Evolutionary conservation across 2,888 invertebrate species (phyloP).

Genomic region (Nemotelus pantherinus): DNA sequence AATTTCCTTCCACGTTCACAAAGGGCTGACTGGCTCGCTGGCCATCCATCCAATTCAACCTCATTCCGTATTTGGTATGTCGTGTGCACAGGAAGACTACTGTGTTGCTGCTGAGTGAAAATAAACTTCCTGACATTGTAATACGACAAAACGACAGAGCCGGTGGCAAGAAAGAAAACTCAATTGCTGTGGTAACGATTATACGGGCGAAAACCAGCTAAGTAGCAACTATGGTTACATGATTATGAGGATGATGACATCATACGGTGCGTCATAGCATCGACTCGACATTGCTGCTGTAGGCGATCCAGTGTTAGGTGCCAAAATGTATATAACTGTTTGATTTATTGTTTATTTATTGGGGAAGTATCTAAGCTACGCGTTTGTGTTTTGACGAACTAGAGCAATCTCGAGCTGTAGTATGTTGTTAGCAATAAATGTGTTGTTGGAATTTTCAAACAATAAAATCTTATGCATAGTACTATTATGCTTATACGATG

Average conservation of each 20-base stretch:
- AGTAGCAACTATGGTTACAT: background rate
- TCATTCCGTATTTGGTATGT: constrained; percentile 25
- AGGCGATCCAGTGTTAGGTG: background rate
- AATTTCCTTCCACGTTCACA: constrained; percentile 12
- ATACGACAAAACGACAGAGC: background rate
- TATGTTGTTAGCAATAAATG: too few species aligned
- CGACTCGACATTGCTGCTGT: background rate
- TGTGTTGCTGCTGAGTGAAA: background rate
- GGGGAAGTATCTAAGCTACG: too few species aligned
- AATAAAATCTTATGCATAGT: too few species aligned
- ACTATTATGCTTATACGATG: too few species aligned
- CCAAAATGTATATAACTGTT: background rate
- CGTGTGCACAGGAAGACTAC: constrained; percentile 27
- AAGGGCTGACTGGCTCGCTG: constrained; percentile 1
- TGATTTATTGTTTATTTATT: too few species aligned
- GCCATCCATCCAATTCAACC: background rate
- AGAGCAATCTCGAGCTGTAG: too few species aligned
- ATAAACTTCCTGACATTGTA: constrained; percentile 27
- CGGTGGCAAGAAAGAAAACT: background rate
- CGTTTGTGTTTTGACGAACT: too few species aligned
- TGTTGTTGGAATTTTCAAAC: too few species aligned
- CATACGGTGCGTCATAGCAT: background rate
- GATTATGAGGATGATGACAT: background rate
- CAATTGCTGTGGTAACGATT: background rate
- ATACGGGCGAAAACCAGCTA: background rate